These are phyloP conservation scores for Drosophila rhopaloa DNA, from an alignment of 1,140 invertebrate species.

Conservation along the genomic window DNA sequence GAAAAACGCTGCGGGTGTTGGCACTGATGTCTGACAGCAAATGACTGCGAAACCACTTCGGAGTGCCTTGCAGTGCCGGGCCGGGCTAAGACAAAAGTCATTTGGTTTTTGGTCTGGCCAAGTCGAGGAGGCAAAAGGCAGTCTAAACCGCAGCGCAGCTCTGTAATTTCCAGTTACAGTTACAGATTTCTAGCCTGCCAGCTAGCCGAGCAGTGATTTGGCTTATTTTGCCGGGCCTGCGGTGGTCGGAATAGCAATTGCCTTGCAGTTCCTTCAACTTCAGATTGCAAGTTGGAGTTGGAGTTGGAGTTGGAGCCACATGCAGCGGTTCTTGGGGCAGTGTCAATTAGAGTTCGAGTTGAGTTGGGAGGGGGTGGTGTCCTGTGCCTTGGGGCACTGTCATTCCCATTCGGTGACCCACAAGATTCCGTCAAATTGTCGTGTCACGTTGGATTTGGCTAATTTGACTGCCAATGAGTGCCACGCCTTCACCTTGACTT, in stretches of 20 bases:
- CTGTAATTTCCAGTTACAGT: constrained; percentile 74
- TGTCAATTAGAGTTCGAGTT: constrained; percentile 70
- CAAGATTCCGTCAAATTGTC: constrained; percentile 66
- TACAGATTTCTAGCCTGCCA: constrained; percentile 77
- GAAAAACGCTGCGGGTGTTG: constrained; percentile 78
- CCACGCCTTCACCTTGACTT: constrained; percentile 64
- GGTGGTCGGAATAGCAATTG: constrained; percentile 59
- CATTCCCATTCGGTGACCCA: constrained; percentile 59
- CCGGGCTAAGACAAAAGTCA: constrained; percentile 61
- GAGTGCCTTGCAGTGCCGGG: neutral
- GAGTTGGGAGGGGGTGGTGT: constrained; percentile 11
- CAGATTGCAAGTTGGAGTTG: constrained; percentile 6
- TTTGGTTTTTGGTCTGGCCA: constrained; percentile 56
- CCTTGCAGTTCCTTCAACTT: constrained; percentile 45
- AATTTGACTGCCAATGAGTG: constrained; percentile 48
- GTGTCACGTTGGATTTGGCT: constrained; percentile 74
- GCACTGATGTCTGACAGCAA: constrained; percentile 68
- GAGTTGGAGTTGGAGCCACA: neutral
- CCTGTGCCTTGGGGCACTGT: constrained; percentile 55
- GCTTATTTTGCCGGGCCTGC: constrained; percentile 66
- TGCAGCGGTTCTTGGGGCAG: constrained; percentile 29
- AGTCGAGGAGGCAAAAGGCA: constrained; percentile 28
- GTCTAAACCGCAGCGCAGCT: constrained; percentile 51
- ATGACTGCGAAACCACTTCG: constrained; percentile 30
- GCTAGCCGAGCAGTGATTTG: constrained; percentile 61